These are phyloP conservation scores for Popillia japonica DNA, from an alignment of 1,140 invertebrate species.

Conservation along the genomic window DNA sequence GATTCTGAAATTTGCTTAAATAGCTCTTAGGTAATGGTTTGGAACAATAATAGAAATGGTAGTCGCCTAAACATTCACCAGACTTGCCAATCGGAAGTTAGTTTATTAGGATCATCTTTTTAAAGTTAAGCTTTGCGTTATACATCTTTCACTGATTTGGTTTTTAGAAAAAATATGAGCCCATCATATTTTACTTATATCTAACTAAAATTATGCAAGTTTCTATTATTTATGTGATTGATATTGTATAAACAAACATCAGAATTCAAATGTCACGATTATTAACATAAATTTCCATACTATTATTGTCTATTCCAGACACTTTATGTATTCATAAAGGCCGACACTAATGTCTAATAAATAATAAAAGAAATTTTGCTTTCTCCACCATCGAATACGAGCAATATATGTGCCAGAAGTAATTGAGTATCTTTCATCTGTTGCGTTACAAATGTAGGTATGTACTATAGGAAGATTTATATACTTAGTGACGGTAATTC, in stretches of 20 bases:
- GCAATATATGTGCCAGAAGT: not conserved
- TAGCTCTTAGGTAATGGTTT: no score
- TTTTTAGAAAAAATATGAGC: no score
- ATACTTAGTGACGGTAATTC: not conserved
- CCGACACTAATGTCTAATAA: not conserved
- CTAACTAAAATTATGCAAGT: not conserved
- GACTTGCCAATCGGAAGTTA: no score
- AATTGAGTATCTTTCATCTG: conserved; percentile 10
- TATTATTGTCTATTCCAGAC: not conserved
- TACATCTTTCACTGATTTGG: no score
- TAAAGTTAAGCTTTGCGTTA: no score
- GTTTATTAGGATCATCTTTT: no score
- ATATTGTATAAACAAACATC: not conserved
- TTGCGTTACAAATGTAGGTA: not conserved
- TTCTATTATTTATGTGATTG: not conserved
- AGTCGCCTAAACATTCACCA: no score
- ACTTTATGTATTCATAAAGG: not conserved
- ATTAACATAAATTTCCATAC: conserved; percentile 5
- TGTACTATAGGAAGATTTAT: conserved; percentile 1
- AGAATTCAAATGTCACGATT: not conserved
- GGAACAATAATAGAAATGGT: no score
- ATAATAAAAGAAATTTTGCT: conserved; percentile 10
- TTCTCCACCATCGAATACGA: not conserved
- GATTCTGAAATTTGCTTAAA: no score
- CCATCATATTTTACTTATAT: not conserved